phyloP scores from a whole-genome alignment of 92 coral and sea anemone species.

The Parazoanthus darwini region DNA sequence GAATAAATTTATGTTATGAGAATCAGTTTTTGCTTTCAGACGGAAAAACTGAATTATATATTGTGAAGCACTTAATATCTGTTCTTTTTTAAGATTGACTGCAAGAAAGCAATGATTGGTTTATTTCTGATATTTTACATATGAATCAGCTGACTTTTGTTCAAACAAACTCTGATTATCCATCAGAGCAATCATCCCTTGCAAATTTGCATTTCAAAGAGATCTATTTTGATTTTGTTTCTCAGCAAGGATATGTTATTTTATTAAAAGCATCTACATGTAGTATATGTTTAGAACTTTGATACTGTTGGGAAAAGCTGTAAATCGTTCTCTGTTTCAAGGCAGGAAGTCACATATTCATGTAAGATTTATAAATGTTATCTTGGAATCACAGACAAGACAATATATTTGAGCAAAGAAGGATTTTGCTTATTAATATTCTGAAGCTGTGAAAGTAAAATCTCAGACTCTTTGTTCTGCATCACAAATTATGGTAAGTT shows the following conservation, averaged over 20 bases:
- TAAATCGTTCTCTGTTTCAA: not conserved
- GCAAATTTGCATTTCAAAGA: constrained; percentile 36
- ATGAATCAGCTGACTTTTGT: constrained; percentile 27
- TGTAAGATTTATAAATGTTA: not conserved
- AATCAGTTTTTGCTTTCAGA: constrained; percentile 9
- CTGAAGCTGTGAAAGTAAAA: not conserved
- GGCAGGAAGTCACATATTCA: not conserved
- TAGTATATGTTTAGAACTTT: not conserved
- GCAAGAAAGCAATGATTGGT: constrained; percentile 12
- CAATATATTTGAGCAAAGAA: constrained; percentile 5
- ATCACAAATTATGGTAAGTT: constrained; percentile 29
- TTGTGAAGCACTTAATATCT: not conserved
- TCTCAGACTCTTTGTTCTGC: constrained; percentile 5
- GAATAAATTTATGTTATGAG: not conserved
- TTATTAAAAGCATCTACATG: not conserved
- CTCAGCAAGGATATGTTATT: not conserved
- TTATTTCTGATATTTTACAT: not conserved
- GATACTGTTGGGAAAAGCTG: not conserved
- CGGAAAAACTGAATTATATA: not conserved
- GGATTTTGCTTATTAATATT: not conserved
- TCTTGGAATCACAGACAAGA: constrained; percentile 1
- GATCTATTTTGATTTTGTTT: not conserved
- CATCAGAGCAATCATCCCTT: not conserved
- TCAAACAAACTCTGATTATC: constrained; percentile 17
- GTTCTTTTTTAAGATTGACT: not conserved